Evolutionary conservation across 2,797 vertebrate genomes (phyloP), one percentile per base, ranked within the genome.

Genomic region (Podarcis siculus): DNA sequence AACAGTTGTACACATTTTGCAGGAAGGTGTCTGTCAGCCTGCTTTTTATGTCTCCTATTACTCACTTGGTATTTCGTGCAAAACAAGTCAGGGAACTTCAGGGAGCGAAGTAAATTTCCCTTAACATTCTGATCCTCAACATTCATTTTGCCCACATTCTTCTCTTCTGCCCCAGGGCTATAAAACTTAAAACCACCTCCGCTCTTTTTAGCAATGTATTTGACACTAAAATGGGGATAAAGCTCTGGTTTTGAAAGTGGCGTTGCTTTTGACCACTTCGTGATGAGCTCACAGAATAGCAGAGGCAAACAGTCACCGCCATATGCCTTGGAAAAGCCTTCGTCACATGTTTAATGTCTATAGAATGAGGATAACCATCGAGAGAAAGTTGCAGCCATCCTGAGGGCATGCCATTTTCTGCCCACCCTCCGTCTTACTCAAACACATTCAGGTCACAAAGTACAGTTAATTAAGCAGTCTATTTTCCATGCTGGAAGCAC

Each of bases 401-500:
- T 42, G 8, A 83, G 42, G 49, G 27, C 86, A 7, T 87, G 19
- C 55, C 6, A 19, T 92, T 92, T 93, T 81, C 80, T 91, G 89
- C 8, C 25, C 2, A 30, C 0, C 0, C 8, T 8, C 0, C 5
- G 0, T 85, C 71, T 90, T 72, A 86, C 90, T 92, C 78, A 92
- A 90, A 89, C 13, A 82, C 81, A 91, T 90, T 92, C 82, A 93
- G 87, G 82, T 90, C 83, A 90, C 72, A 93, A 92, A 89, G 8
- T 93, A 88, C 84, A 90, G 90, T 94, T 96, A 96, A 96, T 96
- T 96, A 95, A 92, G 84, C 90, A 88, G 93, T 64, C 72, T 83
- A 91, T 95, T 95, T 96, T 95, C 86, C 93, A 95, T 95, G 89
- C 94, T 94, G 69, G 90, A 93, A 91, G 82, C 72, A 0, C 39